Conservation (phyloP, 2,888 invertebrate species). For the Pseudanteris insignis region DNA sequence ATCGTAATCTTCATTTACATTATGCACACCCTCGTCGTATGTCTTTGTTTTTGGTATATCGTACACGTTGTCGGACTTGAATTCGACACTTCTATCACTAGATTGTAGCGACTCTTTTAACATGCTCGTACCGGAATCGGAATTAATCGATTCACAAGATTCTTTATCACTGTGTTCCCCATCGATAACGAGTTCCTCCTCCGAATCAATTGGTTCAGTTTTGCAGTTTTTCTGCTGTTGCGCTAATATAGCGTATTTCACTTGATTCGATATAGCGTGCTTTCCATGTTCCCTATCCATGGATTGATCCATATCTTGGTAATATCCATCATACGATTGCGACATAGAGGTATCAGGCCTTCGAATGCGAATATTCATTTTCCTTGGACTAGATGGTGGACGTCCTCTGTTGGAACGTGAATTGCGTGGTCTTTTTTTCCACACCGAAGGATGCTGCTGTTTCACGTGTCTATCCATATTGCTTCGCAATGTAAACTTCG, state of each 20-base stretch:
- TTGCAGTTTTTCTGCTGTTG: slow-evolving; percentile 74
- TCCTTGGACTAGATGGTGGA: slow-evolving; percentile 61
- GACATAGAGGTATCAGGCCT: slow-evolving; percentile 26
- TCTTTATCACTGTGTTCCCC: slow-evolving; percentile 68
- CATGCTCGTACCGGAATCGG: slow-evolving; percentile 53
- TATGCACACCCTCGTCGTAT: background rate
- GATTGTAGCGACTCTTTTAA: slow-evolving; percentile 59
- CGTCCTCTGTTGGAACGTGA: slow-evolving; percentile 69
- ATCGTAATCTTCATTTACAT: slow-evolving; percentile 19
- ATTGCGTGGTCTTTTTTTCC: slow-evolving; percentile 80
- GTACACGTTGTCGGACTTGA: slow-evolving; percentile 21
- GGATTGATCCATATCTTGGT: slow-evolving; percentile 56
- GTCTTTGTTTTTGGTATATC: slow-evolving; percentile 16
- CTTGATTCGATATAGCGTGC: slow-evolving; percentile 71
- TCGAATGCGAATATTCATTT: slow-evolving; percentile 30
- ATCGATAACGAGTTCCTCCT: slow-evolving; percentile 76
- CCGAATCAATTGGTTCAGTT: slow-evolving; percentile 74
- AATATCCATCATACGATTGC: slow-evolving; percentile 48
- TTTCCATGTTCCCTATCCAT: slow-evolving; percentile 60
- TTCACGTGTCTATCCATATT: slow-evolving; percentile 96
- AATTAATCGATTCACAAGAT: slow-evolving; percentile 43
- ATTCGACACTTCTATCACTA: slow-evolving; percentile 40
- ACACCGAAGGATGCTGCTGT: slow-evolving; percentile 91
- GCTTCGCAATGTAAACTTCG: slow-evolving; percentile 88
- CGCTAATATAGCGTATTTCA: slow-evolving; percentile 81